Conservation (phyloP, 1,140 invertebrate genomes). For the Dinoponera quadriceps region DNA sequence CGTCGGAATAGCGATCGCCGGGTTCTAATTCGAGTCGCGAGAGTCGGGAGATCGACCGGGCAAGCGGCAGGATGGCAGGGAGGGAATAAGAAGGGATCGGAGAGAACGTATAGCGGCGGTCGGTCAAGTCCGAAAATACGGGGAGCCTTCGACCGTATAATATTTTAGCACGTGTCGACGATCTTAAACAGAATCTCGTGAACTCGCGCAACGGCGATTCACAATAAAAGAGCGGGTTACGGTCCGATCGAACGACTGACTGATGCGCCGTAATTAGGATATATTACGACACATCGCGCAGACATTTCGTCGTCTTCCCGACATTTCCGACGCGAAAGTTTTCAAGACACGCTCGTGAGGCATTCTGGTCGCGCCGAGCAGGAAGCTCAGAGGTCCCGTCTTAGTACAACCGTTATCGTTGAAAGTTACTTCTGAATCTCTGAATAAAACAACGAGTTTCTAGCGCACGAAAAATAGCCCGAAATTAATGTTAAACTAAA, state of each 20-base stretch:
- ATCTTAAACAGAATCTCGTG: neutral
- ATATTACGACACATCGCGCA: neutral
- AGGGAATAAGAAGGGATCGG: neutral
- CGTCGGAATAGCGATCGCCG: neutral
- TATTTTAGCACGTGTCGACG: conserved; percentile 9
- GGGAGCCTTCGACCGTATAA: neutral
- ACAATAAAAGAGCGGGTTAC: too few relatives aligned
- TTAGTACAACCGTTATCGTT: neutral
- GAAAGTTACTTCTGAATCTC: neutral
- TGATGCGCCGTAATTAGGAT: neutral
- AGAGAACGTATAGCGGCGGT: neutral
- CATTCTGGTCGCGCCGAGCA: neutral
- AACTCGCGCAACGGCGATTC: neutral
- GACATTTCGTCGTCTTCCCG: neutral
- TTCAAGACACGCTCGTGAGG: neutral
- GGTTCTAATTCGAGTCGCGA: conserved; percentile 23
- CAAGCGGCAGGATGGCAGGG: too few relatives aligned
- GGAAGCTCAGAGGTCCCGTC: neutral
- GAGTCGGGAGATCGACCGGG: neutral
- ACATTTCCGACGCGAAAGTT: neutral
- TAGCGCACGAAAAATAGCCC: neutral
- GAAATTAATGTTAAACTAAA: neutral
- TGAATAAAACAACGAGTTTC: neutral
- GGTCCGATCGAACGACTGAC: neutral
- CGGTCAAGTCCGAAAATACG: conserved; percentile 6